Base-by-base conservation (phyloP, 2,113 vertebrate species). In the Benthochromis sp. region DNA sequence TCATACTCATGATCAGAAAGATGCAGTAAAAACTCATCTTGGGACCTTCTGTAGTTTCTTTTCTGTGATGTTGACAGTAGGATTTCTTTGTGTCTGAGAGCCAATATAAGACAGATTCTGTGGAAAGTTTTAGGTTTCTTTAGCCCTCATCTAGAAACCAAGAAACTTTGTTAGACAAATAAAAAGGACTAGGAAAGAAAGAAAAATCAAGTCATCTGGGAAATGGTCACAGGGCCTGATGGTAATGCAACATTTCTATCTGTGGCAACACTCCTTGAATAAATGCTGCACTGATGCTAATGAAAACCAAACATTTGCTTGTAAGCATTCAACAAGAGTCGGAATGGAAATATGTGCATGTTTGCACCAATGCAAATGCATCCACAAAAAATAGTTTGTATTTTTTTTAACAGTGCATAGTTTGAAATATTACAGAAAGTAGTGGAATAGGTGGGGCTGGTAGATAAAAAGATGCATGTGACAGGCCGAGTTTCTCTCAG, bases 1-100 rank as follows among this genome's bases (percentile, higher is more conserved):
- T 78, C 84, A 92, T 85, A 82, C 76, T 85, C 78, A 38, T 92
- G 88, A 94, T 93, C 92, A 90, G 89, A 90, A 55, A 59, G 63
- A 91, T 38, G 36, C 84, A 76, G 86, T 40, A 27, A 66, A 73
- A 88, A 9, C 36, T 83, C 86, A 92, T 95, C 84, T 90, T 45
- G 63, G 89, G 71, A 84, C 9, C 13, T 76, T 91, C 27, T 9
- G n/a, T 10, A 34, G 85, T 47, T 81, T 83, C 40, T 82, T 82
- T 82, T 85, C 80, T 27, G 59, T 88, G 80, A 63, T n/a, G 8
- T 19, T 12, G 69, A 40, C 52, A 14, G 90, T 16, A 12, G 38
- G 79, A 83, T 69, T 85, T 71, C 55, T 71, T 24, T 57, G 40
- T 61, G 59, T 53, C 63, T 53, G 54, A 34, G n/a, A 86, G 43